A percentile compares a stretch with the other conserved stretches of the same genome.
phyloP scores from a whole-genome alignment of 30 jellyfish, hydroid and myxozoan species.

The Turritopsis rubra region DNA sequence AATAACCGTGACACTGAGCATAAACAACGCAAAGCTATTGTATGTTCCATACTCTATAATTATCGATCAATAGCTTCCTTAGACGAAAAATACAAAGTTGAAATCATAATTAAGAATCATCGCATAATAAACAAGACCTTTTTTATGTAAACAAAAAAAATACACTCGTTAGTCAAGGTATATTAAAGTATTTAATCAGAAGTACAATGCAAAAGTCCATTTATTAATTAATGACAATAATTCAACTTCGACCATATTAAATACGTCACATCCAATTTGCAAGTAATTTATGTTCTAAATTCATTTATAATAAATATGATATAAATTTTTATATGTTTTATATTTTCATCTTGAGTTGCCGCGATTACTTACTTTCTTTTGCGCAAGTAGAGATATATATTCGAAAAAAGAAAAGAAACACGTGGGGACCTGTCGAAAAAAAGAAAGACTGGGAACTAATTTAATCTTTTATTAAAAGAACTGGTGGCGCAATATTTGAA shows the following conservation, averaged over 20 bases:
- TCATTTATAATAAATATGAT: neutral
- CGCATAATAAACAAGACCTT: neutral
- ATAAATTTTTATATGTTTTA: no score
- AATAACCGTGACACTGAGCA: neutral
- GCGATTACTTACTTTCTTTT: neutral
- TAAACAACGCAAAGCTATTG: neutral
- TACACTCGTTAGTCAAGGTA: neutral
- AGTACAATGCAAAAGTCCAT: neutral
- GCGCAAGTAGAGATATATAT: neutral
- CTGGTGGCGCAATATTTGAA: constrained; percentile 14
- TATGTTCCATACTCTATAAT: neutral
- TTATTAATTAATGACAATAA: neutral
- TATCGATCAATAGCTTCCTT: neutral
- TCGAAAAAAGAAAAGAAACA: neutral
- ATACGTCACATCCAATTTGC: neutral
- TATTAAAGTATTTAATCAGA: neutral
- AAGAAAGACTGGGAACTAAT: constrained; percentile 11
- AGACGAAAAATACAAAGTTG: neutral
- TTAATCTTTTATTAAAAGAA: neutral
- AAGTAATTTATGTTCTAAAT: neutral
- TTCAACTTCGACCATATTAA: neutral
- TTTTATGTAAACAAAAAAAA: neutral
- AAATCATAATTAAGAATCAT: neutral
- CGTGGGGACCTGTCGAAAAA: constrained; percentile 16
- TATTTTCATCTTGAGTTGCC: neutral